Evolutionary conservation across 2,113 vertebrate genomes (phyloP), one percentile per base, ranked within the genome.

Genomic region (Dromas ardeola): DNA sequence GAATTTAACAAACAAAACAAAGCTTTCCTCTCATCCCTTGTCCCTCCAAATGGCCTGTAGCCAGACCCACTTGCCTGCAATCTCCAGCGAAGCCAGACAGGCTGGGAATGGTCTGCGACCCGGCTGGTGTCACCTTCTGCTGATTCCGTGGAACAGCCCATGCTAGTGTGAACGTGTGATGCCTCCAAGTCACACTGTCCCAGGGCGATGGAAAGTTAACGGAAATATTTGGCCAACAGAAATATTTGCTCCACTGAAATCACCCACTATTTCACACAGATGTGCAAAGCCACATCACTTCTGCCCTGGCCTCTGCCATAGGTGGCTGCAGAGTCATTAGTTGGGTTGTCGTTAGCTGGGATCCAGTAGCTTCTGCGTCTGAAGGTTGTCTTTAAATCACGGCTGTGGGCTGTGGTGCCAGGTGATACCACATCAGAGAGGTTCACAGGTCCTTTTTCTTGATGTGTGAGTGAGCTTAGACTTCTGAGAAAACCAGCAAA

Each of bases 61-160:
- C 78, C 92, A 93, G 40, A 72, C 8, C 11, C 5, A 1, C 34
- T 81, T 16, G 0, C 22, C n/a, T 59, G 36, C 0, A 0, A 25
- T 63, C 2, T 2, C 36, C 1, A 1, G 19, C 3, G 8, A 17
- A 36, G 15, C 19, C 0, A 0, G 30, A 13, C 1, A 1, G 15
- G 47, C 65, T 59, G 63, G n/a, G 45, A 86, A 86, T 17, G 21
- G 16, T 27, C 38, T 53, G 21, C 11, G 4, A 29, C 23, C 19
- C 3, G 2, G 29, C 30, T 3, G 2, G 30, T 27, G 19, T 53
- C 34, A 34, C 13, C 8, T 62, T 40, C 52, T 77, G 34, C 34
- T 10, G 2, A 4, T 23, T 23, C 5, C 58, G 13, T 1, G 9
- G 17, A 66, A 11, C 11, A 93, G 23, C 23, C 30, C 0, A 0